Evolutionary conservation across 2,888 invertebrate genomes (phyloP).

Genomic region (Branchellion lobata): DNA sequence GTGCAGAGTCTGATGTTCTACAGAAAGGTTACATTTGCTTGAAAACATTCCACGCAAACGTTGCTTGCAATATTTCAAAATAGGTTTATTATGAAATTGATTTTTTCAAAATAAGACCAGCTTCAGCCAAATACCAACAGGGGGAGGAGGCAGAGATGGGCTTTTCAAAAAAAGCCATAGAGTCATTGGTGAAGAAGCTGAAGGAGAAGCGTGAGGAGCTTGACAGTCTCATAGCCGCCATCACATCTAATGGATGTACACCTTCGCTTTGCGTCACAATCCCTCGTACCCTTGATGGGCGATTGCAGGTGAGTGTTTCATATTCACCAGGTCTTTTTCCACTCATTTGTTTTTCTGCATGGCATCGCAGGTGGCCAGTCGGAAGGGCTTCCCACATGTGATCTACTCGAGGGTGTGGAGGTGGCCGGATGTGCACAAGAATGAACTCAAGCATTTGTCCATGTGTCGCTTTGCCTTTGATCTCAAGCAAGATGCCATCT

Average conservation of each 20-base stretch:
- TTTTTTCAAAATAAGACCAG: too few relatives aligned
- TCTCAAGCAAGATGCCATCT: constrained; percentile 93
- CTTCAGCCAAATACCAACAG: too few relatives aligned
- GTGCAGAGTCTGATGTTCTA: constrained; percentile 99
- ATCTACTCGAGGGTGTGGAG: constrained; percentile 98
- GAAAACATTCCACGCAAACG: too few relatives aligned
- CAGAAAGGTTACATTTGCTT: constrained; percentile 64
- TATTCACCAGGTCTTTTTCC: too few relatives aligned
- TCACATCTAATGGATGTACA: constrained; percentile 96
- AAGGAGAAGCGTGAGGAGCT: constrained; percentile 98
- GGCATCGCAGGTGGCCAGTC: constrained; percentile 94
- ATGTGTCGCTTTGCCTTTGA: constrained; percentile 98
- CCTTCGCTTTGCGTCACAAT: constrained; percentile 99
- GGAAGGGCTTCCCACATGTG: constrained; percentile 98
- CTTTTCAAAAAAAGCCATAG: constrained; percentile 96
- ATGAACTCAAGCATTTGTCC: constrained; percentile 95
- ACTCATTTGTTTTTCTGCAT: too few relatives aligned
- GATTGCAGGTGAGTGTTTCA: constrained; percentile 78
- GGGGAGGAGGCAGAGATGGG: constrained; percentile 92
- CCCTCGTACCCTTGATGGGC: constrained; percentile 92
- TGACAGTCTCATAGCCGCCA: constrained; percentile 95
- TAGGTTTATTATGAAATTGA: too few relatives aligned
- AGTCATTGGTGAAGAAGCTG: constrained; percentile 95
- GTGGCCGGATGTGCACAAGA: constrained; percentile 99
- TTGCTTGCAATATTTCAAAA: too few relatives aligned